Evolutionary conservation across 2,888 invertebrate genomes (phyloP), one percentile per base, ranked within the genome.

Genomic region (Apodemia hepburni): DNA sequence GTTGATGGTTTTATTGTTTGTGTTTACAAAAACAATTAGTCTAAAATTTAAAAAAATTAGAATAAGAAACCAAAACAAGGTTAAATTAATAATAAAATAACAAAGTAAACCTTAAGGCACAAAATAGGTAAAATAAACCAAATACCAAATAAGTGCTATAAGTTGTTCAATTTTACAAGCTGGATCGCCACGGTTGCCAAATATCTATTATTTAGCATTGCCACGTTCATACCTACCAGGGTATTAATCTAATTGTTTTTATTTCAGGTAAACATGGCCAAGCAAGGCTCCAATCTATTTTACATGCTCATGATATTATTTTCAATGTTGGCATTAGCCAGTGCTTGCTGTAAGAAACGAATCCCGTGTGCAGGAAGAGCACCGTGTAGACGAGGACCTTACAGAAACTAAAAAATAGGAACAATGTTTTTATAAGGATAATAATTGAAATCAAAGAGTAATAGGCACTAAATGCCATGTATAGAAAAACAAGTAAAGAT

Each of bases 321-420:
- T 45, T 72, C 80, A 2, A 68, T 81, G 66, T 74, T 85, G 2
- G 68, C 72, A 6, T 68, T 77, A 8, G 77, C 71, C 1, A 66
- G 62, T 5, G 68, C 69, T 1, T 79, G 77, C 1, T 74, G 79
- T 58, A 79, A 73, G 65, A 84, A 75, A 69, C 74, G 61, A 0
- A 70, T 85, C 0, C 71, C 82, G 0, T 86, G 86, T 66, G 3
- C 75, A 0, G 86, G 85, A 0, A 72, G 74, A 8, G 81, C 85
- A 0, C 88, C 87, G 0, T 88, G 87, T 66, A 77, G 77, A 6
- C 76, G 87, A 1, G 87, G 87, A 0, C 82, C 86, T 0, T 84
- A 77, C 67, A 74, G 79, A 58, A 64, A 74, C 59, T 80, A 65
- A 70, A 17, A 70, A 15, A 3, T 58, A 60, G 15, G 5, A 42